Base-by-base conservation (phyloP, 2,113 vertebrate species). In the Sinocyclocheilus maitianheensis region DNA sequence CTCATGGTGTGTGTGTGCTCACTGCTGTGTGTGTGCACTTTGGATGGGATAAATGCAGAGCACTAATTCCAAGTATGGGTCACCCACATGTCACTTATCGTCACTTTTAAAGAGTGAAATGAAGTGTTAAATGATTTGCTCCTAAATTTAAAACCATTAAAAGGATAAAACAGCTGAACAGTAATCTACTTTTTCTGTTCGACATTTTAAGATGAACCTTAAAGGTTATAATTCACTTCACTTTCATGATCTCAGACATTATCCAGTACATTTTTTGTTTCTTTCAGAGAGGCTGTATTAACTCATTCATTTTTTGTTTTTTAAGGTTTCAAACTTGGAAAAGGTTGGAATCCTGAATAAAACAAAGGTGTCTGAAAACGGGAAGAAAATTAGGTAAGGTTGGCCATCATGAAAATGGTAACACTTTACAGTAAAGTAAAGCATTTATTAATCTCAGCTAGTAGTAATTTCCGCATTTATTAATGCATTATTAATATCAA, bases 341-440 rank as follows among this genome's bases (percentile, higher is more conserved):
- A 99, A 99, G 91, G 98, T 96, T 0, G 97, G 98, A 2, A 96
- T 98, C 81, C 96, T 98, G 16, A 95, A 97, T 90, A 95, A 97
- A 89, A 97, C 97, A 76, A 98, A 96, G 93, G 95, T 94, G 0
- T 93, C 81, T 48, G 97, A 98, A 88, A 98, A 97, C 37, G 97
- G 98, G 24, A 97, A 97, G 91, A 95, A 96, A 91, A 93, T 98
- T 1, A 94, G 97, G 97, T 98, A 90, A 95, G 94, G 71, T 30
- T 7, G 3, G 58, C 12, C 5, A 0, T 51, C 6, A 13, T 77
- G 16, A 46, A 46, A 46, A 46, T 46, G 10, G 43, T 46, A 46
- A 46, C 43, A 46, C 43, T 46, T 10, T 46, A 46, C 43, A 46
- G 10, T 2, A 46, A 46, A 2, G 43, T 46, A 18, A 55, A 55